These are phyloP conservation scores for Zonitis immaculata DNA, from an alignment of 2,888 invertebrate species.

Conservation along the genomic window DNA sequence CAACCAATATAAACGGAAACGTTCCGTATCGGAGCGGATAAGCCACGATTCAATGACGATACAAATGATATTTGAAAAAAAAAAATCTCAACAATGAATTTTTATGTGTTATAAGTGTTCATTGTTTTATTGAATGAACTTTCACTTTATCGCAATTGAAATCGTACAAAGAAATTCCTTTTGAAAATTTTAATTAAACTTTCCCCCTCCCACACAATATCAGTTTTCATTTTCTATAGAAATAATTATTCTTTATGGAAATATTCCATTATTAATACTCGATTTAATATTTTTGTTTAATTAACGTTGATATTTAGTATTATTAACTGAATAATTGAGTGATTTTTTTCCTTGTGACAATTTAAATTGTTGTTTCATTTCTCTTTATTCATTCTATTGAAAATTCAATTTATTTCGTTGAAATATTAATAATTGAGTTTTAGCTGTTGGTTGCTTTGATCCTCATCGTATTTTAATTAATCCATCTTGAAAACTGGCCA, in stretches of 20 bases:
- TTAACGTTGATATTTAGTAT: background rate
- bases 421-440: constrained; percentile 1
- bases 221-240: background rate
- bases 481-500: background rate
- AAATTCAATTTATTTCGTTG: background rate
- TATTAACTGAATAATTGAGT: background rate
- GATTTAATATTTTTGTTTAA: background rate
- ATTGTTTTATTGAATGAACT: too few species aligned
- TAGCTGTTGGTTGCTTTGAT: background rate
- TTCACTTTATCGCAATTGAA: too few species aligned
- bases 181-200: too few species aligned
- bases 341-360: background rate
- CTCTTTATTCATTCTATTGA: background rate
- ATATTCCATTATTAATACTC: background rate
- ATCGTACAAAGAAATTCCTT: too few species aligned
- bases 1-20: too few species aligned
- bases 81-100: too few species aligned
- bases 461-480: background rate
- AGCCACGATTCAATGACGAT: too few species aligned
- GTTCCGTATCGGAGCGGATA: too few species aligned
- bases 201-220: too few species aligned
- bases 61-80: too few species aligned
- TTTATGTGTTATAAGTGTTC: too few species aligned
- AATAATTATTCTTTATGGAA: background rate
- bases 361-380: background rate